Conservation (phyloP, 1,140 invertebrate genomes). For the Tenebrio molitor region DNA sequence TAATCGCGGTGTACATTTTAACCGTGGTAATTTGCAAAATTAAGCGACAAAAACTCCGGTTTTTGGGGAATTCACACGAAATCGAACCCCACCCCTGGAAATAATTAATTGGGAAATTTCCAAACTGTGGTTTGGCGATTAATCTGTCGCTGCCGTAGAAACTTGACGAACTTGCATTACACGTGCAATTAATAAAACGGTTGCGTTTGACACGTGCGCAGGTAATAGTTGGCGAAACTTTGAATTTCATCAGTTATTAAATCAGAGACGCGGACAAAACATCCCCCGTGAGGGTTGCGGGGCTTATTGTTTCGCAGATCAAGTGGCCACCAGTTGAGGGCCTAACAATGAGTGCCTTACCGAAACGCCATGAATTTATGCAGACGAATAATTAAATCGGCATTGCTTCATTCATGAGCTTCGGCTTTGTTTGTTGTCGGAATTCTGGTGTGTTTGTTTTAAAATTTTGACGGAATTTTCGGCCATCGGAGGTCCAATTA, state of each 20-base stretch:
- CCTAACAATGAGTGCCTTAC: constrained; percentile 29
- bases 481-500: too few relatives aligned
- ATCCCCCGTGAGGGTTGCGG: constrained; percentile 22
- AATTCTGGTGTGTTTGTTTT: constrained; percentile 1
- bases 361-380: constrained; percentile 41
- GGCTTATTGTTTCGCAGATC: constrained; percentile 43
- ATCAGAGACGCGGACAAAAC: constrained; percentile 7
- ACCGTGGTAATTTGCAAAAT: too few relatives aligned
- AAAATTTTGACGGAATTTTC: background rate
- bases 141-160: background rate
- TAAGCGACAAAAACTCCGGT: too few relatives aligned
- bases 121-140: too few relatives aligned
- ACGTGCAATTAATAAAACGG: constrained; percentile 23
- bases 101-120: constrained; percentile 4
- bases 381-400: constrained; percentile 42
- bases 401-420: constrained; percentile 30
- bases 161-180: constrained; percentile 9
- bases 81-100: background rate
- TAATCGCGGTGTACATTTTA: too few relatives aligned
- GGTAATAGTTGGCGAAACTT: constrained; percentile 16
- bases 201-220: background rate
- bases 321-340: constrained; percentile 46
- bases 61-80: too few relatives aligned
- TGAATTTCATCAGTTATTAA: constrained; percentile 36
- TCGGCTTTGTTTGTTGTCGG: constrained; percentile 1